These are phyloP conservation scores for Embiotoca jacksoni DNA, from an alignment of 2,113 vertebrate genomes.

Conservation along the genomic window DNA sequence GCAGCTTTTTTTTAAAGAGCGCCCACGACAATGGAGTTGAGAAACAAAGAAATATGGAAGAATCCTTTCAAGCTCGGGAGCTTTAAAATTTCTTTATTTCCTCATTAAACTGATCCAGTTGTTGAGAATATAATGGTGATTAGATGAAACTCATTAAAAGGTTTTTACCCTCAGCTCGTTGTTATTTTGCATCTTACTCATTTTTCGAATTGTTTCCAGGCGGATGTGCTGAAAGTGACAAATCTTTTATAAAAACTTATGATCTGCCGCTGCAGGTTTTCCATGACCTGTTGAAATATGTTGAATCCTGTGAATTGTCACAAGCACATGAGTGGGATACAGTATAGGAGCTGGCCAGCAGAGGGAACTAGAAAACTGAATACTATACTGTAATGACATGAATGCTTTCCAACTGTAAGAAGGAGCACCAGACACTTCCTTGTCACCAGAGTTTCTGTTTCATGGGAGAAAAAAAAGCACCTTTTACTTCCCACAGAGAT, in stretches of 20 bases:
- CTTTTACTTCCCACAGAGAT: constrained; percentile 7
- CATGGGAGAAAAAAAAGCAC: neutral
- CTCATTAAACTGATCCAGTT: neutral
- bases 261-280: constrained; percentile 9
- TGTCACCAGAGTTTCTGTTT: constrained; percentile 42
- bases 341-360: constrained; percentile 73
- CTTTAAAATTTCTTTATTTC: neutral
- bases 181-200: neutral
- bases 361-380: constrained; percentile 77
- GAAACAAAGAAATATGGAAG: constrained; percentile 25
- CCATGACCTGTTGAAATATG: neutral
- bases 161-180: neutral
- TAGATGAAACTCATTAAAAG: neutral
- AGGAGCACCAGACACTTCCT: constrained; percentile 64
- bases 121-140: constrained; percentile 6
- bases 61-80: neutral
- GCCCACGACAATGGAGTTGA: neutral
- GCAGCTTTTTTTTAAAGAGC: neutral
- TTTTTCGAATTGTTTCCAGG: neutral
- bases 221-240: neutral
- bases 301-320: neutral
- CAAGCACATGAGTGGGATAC: constrained; percentile 10
- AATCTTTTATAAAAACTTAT: neutral
- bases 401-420: constrained; percentile 58
- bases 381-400: constrained; percentile 39